Percentiles rank a stretch among this genome's conserved stretches.
phyloP scores from a whole-genome alignment of 1,140 invertebrate species.

The Paralvinella palmiformis region DNA sequence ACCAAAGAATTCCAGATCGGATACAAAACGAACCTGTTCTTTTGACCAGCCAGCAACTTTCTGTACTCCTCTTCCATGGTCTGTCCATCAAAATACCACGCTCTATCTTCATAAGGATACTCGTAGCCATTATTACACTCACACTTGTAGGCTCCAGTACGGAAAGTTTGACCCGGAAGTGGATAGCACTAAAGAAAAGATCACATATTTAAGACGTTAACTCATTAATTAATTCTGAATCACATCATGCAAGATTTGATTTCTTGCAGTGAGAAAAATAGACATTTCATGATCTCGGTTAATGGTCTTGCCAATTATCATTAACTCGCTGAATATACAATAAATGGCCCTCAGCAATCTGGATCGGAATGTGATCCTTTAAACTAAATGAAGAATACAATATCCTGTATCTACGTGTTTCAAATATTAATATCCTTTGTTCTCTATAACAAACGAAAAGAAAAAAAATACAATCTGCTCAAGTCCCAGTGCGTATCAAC shows the following conservation, averaged over 20 bases:
- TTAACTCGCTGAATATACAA: too few relatives aligned
- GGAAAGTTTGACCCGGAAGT: constrained; percentile 68
- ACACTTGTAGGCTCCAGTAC: constrained; percentile 95
- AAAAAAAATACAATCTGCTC: too few relatives aligned
- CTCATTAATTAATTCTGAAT: neutral
- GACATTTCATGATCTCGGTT: too few relatives aligned
- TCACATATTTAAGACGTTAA: neutral
- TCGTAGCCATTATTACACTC: constrained; percentile 95
- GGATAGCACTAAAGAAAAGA: constrained; percentile 88
- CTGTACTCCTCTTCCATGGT: constrained; percentile 88
- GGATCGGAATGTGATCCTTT: too few relatives aligned
- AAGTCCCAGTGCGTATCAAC: too few relatives aligned
- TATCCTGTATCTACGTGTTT: too few relatives aligned
- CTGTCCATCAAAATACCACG: constrained; percentile 87
- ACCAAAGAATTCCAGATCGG: neutral
- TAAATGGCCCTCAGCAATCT: too few relatives aligned
- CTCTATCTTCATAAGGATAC: constrained; percentile 93
- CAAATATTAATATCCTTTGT: too few relatives aligned
- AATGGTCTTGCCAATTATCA: too few relatives aligned
- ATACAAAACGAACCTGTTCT: constrained; percentile 26
- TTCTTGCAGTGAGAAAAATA: neutral
- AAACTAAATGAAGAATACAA: too few relatives aligned
- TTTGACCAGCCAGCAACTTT: constrained; percentile 35
- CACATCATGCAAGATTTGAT: neutral
- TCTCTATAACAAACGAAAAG: too few relatives aligned